phyloP scores from a whole-genome alignment of 2,113 vertebrate species.

The Enhydra lutris region DNA sequence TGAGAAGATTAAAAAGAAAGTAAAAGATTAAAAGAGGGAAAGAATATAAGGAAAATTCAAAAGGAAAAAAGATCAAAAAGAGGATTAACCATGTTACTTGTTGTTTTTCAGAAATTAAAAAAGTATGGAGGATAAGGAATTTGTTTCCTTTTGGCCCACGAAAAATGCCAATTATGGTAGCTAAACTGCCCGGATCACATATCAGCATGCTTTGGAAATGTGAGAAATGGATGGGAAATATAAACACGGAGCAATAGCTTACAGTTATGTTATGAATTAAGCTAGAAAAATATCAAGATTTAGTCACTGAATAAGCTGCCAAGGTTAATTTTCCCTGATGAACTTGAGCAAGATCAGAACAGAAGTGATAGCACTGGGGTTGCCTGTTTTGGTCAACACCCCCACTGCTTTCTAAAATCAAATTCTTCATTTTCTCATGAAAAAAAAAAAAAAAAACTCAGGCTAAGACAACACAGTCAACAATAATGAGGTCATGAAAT shows the following conservation, averaged over 20 bases:
- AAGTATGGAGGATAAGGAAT: conserved; percentile 88
- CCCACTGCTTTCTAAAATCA: conserved; percentile 56
- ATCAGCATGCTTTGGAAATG: conserved; percentile 90
- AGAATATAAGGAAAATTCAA: conserved; percentile 85
- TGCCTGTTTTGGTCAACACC: conserved; percentile 33
- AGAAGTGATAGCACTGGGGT: conserved; percentile 71
- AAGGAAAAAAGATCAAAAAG: conserved; percentile 86
- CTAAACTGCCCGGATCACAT: conserved; percentile 87
- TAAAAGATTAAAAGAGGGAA: conserved; percentile 88
- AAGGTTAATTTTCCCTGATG: conserved; percentile 86
- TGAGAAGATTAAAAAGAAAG: conserved; percentile 88
- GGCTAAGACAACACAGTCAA: not conserved
- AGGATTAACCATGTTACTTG: conserved; percentile 88
- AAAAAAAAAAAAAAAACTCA: not conserved
- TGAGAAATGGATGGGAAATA: conserved; percentile 90
- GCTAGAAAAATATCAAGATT: conserved; percentile 88
- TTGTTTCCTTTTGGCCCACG: conserved; percentile 88
- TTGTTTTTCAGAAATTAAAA: conserved; percentile 89
- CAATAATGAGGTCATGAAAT: conserved; percentile 17
- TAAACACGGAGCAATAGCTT: conserved; percentile 86
- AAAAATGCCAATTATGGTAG: conserved; percentile 90
- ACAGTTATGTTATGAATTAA: conserved; percentile 91
- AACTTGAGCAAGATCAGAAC: conserved; percentile 88
- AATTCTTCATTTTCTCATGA: conserved; percentile 34
- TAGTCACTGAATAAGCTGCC: conserved; percentile 87